phyloP scores from a whole-genome alignment of 2,113 vertebrate species.

The Dasyornis broadbenti region DNA sequence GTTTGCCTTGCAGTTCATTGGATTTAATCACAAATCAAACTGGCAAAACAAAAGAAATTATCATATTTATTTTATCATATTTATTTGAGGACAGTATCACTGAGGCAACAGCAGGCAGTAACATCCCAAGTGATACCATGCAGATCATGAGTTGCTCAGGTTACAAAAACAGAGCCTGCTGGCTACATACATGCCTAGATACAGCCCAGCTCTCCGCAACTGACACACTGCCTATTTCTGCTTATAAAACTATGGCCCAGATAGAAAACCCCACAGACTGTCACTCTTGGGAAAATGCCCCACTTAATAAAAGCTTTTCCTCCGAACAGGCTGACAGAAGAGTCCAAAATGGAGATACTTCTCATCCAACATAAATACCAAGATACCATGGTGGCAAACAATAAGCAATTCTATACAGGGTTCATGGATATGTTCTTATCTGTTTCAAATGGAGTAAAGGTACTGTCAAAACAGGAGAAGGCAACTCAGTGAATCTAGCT shows the following conservation, averaged over 20 bases:
- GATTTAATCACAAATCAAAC: background rate
- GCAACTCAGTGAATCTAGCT: background rate
- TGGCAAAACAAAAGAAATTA: background rate
- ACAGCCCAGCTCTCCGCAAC: background rate
- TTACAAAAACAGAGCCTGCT: background rate
- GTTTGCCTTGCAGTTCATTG: background rate
- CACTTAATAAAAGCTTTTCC: background rate
- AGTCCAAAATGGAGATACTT: background rate
- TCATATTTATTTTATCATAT: background rate
- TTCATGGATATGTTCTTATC: background rate
- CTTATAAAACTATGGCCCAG: background rate
- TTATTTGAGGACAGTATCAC: background rate
- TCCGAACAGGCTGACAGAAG: background rate
- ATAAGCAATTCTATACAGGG: background rate
- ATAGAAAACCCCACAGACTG: background rate
- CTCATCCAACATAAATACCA: background rate
- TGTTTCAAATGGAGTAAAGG: background rate
- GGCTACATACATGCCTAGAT: background rate
- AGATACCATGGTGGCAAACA: background rate
- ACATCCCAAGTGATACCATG: background rate
- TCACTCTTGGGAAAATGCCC: background rate
- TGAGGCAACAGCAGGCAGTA: background rate
- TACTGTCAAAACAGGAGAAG: background rate
- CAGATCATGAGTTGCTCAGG: background rate
- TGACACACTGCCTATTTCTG: background rate